Conservation (phyloP, 2,888 invertebrate genomes). For the Eristalinus sepulchralis region DNA sequence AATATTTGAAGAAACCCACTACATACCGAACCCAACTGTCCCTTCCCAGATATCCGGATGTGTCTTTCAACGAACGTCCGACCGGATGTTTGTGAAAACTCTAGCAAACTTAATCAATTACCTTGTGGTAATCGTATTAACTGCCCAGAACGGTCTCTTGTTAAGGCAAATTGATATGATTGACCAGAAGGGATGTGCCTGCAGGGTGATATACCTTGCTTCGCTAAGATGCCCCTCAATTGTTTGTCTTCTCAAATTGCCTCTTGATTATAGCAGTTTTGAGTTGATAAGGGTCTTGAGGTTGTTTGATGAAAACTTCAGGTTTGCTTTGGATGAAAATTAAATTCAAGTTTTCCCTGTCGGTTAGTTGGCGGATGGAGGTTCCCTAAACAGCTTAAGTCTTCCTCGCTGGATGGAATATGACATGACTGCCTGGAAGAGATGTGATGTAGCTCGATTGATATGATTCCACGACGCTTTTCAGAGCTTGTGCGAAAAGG, state of each 20-base stretch:
- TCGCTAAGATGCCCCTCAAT: not conserved
- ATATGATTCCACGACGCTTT: not conserved
- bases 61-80: not conserved
- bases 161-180: conserved; percentile 40
- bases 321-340: not conserved
- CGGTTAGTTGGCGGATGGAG: not conserved
- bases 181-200: not conserved
- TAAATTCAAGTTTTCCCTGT: not conserved
- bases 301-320: not conserved
- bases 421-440: not conserved
- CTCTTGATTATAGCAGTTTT: not conserved
- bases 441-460: not conserved
- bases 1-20: not conserved
- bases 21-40: not conserved
- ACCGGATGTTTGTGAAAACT: conserved; percentile 31
- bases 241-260: conserved; percentile 13
- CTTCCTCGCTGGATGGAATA: not conserved
- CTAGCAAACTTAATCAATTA: conserved; percentile 50
- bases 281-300: not conserved
- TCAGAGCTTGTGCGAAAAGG: not conserved
- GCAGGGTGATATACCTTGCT: not conserved
- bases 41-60: not conserved
- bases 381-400: not conserved
- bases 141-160: conserved; percentile 33
- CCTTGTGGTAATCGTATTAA: conserved; percentile 52